Percentiles rank a stretch among this genome's conserved stretches.
These are phyloP conservation scores for Phodopus roborovskii DNA, from an alignment of 2,113 vertebrate genomes.

Conservation along the genomic window DNA sequence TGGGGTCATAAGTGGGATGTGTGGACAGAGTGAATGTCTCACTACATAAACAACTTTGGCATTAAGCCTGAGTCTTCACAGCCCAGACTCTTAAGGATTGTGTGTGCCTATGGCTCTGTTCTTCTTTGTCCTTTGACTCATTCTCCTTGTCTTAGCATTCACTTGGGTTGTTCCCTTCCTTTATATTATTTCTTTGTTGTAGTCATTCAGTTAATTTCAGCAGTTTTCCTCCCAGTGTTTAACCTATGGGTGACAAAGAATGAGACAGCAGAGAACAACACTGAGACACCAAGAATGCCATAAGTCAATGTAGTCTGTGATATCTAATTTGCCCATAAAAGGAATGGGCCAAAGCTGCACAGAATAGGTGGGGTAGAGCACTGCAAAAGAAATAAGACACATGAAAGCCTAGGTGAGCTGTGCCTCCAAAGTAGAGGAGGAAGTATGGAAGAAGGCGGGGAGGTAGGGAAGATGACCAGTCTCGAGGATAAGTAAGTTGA, in stretches of 20 bases:
- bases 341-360: no score
- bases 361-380: background rate
- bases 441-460: background rate
- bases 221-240: background rate
- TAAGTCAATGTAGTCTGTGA: background rate
- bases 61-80: background rate
- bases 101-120: rapidly evolving
- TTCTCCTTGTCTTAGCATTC: background rate
- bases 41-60: background rate
- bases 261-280: background rate
- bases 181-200: background rate
- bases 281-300: background rate
- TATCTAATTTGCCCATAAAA: background rate
- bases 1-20: no score
- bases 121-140: background rate
- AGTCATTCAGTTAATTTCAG: background rate
- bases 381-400: background rate
- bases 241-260: background rate
- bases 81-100: background rate
- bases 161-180: background rate
- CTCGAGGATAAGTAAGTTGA: background rate
- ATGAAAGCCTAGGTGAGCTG: background rate
- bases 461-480: background rate
- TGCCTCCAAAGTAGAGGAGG: background rate
- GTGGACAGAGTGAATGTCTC: no score